Evolutionary conservation across 2,888 invertebrate species (phyloP).

Genomic region (Mycogona germanica): DNA sequence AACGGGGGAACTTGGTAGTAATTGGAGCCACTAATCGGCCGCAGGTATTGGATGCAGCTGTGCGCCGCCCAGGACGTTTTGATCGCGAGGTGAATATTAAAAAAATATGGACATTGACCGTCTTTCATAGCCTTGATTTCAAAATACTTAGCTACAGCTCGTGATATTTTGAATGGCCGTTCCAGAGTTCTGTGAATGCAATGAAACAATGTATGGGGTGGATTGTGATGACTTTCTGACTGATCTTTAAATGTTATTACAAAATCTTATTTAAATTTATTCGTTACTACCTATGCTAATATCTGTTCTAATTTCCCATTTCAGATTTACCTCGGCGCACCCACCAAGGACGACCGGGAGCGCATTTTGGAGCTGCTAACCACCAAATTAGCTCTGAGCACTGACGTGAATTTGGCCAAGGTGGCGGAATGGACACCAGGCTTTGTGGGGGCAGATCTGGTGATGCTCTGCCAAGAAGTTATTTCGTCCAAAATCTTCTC

Average conservation of each 20-base stretch:
- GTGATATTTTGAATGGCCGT: background rate
- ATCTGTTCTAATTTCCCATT: conserved; percentile 18
- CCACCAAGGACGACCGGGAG: conserved; percentile 37
- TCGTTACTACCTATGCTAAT: no score
- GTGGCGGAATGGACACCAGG: conserved; percentile 43
- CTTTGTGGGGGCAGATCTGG: conserved; percentile 45
- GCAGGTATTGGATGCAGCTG: conserved; percentile 37
- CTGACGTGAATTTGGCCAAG: conserved; percentile 21
- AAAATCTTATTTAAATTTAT: no score
- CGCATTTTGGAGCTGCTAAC: conserved; percentile 34
- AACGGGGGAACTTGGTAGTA: conserved; percentile 36
- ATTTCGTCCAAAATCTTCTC: background rate
- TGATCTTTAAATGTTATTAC: no score
- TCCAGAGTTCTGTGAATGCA: background rate
- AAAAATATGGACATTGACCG: background rate
- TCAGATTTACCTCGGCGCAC: conserved; percentile 39
- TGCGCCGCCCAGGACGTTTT: conserved; percentile 43
- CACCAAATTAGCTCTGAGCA: conserved; percentile 20
- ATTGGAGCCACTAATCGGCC: conserved; percentile 43
- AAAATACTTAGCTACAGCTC: background rate
- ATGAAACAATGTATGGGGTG: background rate
- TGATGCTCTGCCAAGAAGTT: conserved; percentile 36
- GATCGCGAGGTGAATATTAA: conserved; percentile 40
- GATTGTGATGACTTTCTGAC: no score
- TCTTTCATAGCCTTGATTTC: background rate